A percentile compares a stretch with the other conserved stretches of the same genome.
Evolutionary conservation across 2,797 vertebrate genomes (phyloP).

Genomic region (Lutjanus argentimaculatus): DNA sequence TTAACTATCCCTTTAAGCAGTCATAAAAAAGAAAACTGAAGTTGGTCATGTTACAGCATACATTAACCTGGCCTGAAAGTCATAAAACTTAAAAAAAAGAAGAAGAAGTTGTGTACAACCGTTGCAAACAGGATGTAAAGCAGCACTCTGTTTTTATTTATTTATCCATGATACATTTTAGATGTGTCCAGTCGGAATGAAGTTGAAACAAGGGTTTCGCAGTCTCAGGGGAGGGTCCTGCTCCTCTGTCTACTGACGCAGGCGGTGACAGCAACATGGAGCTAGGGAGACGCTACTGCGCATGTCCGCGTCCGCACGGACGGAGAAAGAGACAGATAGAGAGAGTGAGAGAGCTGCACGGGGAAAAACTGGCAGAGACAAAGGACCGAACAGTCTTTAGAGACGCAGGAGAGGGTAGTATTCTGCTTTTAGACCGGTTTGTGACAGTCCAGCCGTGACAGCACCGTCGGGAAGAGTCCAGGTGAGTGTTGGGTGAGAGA

Average conservation of each 20-base stretch:
- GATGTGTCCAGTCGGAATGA: slow-evolving; percentile 10
- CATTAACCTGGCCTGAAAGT: no score
- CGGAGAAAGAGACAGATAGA: slow-evolving; percentile 47
- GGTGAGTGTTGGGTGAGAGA: slow-evolving; percentile 53
- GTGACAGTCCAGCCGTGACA: background rate
- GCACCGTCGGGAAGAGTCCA: background rate
- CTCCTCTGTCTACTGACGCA: slow-evolving; percentile 76
- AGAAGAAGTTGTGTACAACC: background rate
- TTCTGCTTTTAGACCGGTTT: slow-evolving; percentile 20
- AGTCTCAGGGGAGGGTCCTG: slow-evolving; percentile 67
- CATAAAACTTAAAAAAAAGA: no score
- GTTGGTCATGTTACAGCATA: background rate
- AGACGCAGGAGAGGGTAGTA: slow-evolving; percentile 15
- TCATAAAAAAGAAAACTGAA: background rate
- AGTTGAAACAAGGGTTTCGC: slow-evolving; percentile 49
- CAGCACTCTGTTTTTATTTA: background rate
- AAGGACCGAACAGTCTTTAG: slow-evolving; percentile 74
- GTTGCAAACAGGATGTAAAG: background rate
- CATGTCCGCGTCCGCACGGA: slow-evolving; percentile 79
- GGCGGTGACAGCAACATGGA: slow-evolving; percentile 73
- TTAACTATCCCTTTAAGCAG: no score
- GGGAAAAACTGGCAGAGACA: slow-evolving; percentile 85
- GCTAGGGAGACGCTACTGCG: slow-evolving; percentile 76
- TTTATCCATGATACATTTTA: slow-evolving; percentile 9
- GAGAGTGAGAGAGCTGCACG: slow-evolving; percentile 55